Evolutionary conservation across 1,140 invertebrate genomes (phyloP).

Genomic region (Drosophila ambigua): DNA sequence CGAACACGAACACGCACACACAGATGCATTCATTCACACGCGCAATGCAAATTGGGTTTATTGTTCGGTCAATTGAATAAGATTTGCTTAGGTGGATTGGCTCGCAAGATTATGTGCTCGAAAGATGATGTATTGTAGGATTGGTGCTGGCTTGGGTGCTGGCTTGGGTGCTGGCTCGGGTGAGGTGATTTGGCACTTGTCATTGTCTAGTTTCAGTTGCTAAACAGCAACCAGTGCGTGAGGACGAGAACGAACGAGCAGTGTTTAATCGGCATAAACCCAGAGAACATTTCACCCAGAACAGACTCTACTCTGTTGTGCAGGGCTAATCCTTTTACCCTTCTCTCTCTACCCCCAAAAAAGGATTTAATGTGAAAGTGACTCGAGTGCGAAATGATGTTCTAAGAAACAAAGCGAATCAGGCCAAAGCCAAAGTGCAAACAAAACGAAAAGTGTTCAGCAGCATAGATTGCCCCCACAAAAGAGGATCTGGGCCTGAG

Average conservation of each 20-base stretch:
- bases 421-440: constrained; percentile 39
- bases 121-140: constrained; percentile 33
- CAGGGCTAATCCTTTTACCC: constrained; percentile 21
- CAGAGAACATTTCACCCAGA: neutral
- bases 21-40: constrained; percentile 9
- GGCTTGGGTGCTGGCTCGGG: neutral
- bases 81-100: constrained; percentile 35
- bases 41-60: constrained; percentile 70
- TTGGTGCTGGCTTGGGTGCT: neutral
- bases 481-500: constrained; percentile 27
- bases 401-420: constrained; percentile 31
- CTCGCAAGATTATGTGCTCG: constrained; percentile 17
- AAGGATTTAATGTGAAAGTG: constrained; percentile 20
- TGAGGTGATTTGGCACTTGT: constrained; percentile 46
- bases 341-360: constrained; percentile 16
- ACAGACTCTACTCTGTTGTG: constrained; percentile 1
- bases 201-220: constrained; percentile 41
- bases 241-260: constrained; percentile 1
- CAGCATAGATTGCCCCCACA: constrained; percentile 35
- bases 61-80: constrained; percentile 69
- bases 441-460: constrained; percentile 61
- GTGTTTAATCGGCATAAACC: neutral
- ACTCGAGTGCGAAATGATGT: constrained; percentile 38
- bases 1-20: constrained; percentile 1
- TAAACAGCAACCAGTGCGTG: constrained; percentile 8